A percentile compares a stretch with the other conserved stretches of the same genome.
Conservation (phyloP, 2,888 invertebrate species). For the Sisyra terminalis region DNA sequence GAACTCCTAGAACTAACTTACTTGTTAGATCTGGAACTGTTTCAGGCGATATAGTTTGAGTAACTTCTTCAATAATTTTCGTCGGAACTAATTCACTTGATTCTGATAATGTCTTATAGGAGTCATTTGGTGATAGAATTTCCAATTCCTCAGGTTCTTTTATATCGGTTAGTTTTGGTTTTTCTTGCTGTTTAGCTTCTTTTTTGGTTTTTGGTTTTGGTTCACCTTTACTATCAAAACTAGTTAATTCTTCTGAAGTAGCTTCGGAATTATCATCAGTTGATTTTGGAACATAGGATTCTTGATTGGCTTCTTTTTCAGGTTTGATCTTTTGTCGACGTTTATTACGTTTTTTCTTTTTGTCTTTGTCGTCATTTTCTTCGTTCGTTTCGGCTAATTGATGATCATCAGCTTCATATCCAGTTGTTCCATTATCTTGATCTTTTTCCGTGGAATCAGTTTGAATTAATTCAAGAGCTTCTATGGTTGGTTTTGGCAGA, state of each 20-base stretch:
- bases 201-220: constrained; percentile 18
- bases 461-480: constrained; percentile 21
- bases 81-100: constrained; percentile 39
- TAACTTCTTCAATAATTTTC: constrained; percentile 47
- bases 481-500: constrained; percentile 34
- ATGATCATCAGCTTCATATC: constrained; percentile 57
- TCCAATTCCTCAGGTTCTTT: constrained; percentile 11
- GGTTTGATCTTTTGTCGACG: constrained; percentile 30
- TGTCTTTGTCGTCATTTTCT: constrained; percentile 19
- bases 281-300: constrained; percentile 30
- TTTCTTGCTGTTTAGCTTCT: constrained; percentile 12
- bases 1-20: constrained; percentile 32
- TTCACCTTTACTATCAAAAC: constrained; percentile 21
- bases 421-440: constrained; percentile 35
- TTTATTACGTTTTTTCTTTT: constrained; percentile 22
- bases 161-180: constrained; percentile 12
- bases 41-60: constrained; percentile 36
- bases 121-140: constrained; percentile 36
- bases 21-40: constrained; percentile 32
- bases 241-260: constrained; percentile 23
- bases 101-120: constrained; percentile 40
- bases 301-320: constrained; percentile 25
- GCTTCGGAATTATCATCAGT: constrained; percentile 26
- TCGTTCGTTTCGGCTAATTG: constrained; percentile 38
- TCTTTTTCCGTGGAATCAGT: constrained; percentile 27